A percentile compares a stretch with the other conserved stretches of the same genome.
Evolutionary conservation across 2,113 vertebrate species (phyloP).

Genomic region (Odocoileus virginianus): DNA sequence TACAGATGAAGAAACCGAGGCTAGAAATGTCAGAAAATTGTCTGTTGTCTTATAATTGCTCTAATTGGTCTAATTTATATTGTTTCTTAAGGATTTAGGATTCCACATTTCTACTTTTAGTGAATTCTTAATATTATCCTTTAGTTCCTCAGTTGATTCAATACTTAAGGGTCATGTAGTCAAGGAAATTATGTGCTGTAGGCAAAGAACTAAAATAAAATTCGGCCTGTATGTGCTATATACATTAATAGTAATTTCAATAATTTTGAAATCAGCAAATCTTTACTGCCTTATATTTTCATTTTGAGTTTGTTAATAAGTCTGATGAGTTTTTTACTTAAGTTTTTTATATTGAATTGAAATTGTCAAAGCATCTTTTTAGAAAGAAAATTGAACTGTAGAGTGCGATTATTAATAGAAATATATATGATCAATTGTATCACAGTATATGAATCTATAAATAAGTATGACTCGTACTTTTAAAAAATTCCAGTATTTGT

Average conservation of each 20-base stretch:
- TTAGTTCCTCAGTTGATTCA: slow-evolving; percentile 13
- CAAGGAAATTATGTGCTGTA: slow-evolving; percentile 16
- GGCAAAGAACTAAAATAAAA: slow-evolving; percentile 32
- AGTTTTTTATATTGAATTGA: slow-evolving; percentile 7
- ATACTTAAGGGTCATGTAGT: background rate
- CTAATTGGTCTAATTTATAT: background rate
- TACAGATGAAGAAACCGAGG: slow-evolving; percentile 19
- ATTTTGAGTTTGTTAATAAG: background rate
- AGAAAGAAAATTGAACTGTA: slow-evolving; percentile 13
- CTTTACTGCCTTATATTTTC: slow-evolving; percentile 12
- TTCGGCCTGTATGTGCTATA: background rate
- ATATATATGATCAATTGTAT: background rate
- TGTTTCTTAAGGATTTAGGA: background rate
- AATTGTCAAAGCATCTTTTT: slow-evolving; percentile 28
- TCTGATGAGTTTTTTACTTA: slow-evolving; percentile 37
- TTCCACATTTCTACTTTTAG: slow-evolving; percentile 14
- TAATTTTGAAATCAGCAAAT: slow-evolving; percentile 7
- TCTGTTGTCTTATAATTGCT: background rate
- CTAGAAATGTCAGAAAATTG: slow-evolving; percentile 31
- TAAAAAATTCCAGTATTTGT: background rate
- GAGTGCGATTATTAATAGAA: slow-evolving; percentile 11
- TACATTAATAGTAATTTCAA: background rate
- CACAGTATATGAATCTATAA: slow-evolving; percentile 8
- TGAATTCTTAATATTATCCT: background rate
- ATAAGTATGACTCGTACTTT: background rate